phyloP scores from a whole-genome alignment of 2,888 invertebrate species.

The Rhagonycha fulva region DNA sequence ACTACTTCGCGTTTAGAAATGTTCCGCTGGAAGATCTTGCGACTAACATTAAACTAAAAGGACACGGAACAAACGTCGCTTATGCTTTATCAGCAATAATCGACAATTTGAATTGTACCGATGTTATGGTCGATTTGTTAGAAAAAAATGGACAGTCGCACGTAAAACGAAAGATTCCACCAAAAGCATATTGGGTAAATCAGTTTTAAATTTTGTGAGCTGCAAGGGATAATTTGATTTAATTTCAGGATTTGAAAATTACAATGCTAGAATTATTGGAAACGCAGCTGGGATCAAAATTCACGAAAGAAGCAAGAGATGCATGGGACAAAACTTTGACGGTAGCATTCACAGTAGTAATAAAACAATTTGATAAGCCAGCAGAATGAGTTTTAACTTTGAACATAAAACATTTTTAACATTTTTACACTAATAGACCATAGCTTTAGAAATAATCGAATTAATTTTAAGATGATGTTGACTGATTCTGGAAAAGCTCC shows the following conservation, averaged over 20 bases:
- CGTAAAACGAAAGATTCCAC: conserved; percentile 31
- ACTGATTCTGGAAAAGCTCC: neutral
- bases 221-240: neutral
- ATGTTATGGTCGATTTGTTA: conserved; percentile 56
- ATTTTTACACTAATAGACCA: neutral
- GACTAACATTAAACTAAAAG: conserved; percentile 57
- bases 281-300: conserved; percentile 52
- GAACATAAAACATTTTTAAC: neutral
- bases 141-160: conserved; percentile 57
- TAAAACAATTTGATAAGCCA: conserved; percentile 4
- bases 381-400: neutral
- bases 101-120: conserved; percentile 58
- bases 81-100: conserved; percentile 57
- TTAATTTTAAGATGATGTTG: neutral
- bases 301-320: conserved; percentile 50
- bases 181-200: conserved; percentile 33
- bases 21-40: conserved; percentile 54
- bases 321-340: conserved; percentile 57
- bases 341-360: conserved; percentile 46
- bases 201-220: neutral
- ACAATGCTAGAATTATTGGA: conserved; percentile 52
- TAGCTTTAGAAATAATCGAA: neutral
- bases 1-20: conserved; percentile 57
- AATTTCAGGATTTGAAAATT: conserved; percentile 53
- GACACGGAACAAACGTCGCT: conserved; percentile 59